Conservation (phyloP, 2,888 invertebrate species). For the Drosophila neonasuta region DNA sequence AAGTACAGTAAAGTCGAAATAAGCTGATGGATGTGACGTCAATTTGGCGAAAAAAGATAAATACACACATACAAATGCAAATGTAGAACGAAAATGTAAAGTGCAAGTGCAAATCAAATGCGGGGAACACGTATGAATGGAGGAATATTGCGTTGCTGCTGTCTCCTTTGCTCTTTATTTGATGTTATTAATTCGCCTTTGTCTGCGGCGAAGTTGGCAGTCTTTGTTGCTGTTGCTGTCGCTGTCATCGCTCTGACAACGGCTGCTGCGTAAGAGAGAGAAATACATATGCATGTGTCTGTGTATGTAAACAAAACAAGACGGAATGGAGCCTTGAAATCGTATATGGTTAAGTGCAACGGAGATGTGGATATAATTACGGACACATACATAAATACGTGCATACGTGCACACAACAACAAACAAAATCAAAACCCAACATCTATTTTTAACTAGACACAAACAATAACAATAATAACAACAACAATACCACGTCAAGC, state of each 20-base stretch:
- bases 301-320: conserved; percentile 54
- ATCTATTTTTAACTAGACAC: conserved; percentile 55
- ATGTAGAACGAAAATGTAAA: conserved; percentile 27
- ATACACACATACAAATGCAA: conserved; percentile 10
- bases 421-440: conserved; percentile 45
- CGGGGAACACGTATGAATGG: conserved; percentile 33
- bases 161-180: conserved; percentile 20
- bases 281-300: conserved; percentile 8
- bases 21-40: conserved; percentile 61
- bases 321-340: conserved; percentile 66
- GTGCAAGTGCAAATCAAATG: conserved; percentile 50
- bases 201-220: conserved; percentile 57
- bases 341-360: conserved; percentile 51
- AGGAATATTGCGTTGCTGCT: conserved; percentile 20
- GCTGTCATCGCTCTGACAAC: conserved; percentile 47
- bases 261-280: conserved; percentile 49
- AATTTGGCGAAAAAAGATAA: conserved; percentile 61
- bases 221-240: conserved; percentile 64
- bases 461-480: conserved; percentile 43
- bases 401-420: conserved; percentile 27
- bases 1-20: conserved; percentile 34
- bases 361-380: conserved; percentile 43
- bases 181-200: conserved; percentile 42
- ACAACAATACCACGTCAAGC: conserved; percentile 45
- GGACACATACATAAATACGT: conserved; percentile 10